Conservation (phyloP, 2,888 invertebrate species). For the Callinectes sapidus region DNA sequence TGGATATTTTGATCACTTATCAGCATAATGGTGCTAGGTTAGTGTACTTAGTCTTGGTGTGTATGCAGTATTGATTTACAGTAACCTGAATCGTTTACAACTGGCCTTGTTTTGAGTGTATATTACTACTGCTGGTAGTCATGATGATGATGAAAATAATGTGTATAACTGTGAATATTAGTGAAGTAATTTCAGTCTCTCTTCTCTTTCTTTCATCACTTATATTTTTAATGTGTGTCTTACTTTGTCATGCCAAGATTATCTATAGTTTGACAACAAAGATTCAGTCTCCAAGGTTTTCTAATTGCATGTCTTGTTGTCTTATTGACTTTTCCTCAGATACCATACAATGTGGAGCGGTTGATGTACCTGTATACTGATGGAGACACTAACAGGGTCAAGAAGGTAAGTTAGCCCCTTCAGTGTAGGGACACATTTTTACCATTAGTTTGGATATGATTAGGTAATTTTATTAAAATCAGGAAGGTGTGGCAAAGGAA, state of each 20-base stretch:
- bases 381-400: constrained; percentile 35
- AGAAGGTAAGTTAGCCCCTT: neutral
- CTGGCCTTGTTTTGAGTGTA: neutral
- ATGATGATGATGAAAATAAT: neutral
- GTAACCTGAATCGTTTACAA: neutral
- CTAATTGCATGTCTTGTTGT: neutral
- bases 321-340: constrained; percentile 36
- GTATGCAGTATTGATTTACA: neutral
- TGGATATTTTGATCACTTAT: no score
- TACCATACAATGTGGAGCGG: constrained; percentile 62
- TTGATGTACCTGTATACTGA: constrained; percentile 44
- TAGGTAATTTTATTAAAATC: no score
- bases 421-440: no score
- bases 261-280: no score
- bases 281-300: no score
- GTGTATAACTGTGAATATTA: neutral
- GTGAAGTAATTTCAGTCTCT: neutral
- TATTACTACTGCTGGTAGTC: no score
- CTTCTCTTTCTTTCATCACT: neutral
- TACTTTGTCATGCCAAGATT: neutral
- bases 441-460: no score
- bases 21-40: no score
- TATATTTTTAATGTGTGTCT: neutral
- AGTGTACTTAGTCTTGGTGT: no score
- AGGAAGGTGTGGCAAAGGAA: neutral